Evolutionary conservation across 2,888 invertebrate species (phyloP).

Genomic region (Periphyllus acericola): DNA sequence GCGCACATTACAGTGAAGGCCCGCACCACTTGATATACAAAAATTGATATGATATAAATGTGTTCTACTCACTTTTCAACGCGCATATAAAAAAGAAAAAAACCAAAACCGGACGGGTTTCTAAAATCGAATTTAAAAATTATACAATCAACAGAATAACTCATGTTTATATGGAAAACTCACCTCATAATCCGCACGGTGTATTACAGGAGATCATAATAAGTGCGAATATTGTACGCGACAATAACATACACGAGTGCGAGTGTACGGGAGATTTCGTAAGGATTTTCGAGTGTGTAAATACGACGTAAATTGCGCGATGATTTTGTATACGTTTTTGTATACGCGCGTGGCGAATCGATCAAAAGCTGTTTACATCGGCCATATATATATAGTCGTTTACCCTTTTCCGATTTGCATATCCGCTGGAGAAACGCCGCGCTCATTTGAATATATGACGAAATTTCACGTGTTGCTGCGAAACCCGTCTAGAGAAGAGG

Average conservation of each 20-base stretch:
- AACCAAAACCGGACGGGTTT: background rate
- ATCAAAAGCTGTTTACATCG: background rate
- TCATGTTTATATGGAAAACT: background rate
- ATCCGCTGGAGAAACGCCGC: background rate
- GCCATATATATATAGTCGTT: background rate
- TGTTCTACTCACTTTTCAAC: background rate
- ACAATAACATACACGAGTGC: background rate
- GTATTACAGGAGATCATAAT: background rate
- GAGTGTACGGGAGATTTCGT: background rate
- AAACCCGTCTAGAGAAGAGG: background rate
- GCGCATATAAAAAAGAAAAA: background rate
- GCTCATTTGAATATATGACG: constrained; percentile 18
- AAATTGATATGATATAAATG: background rate
- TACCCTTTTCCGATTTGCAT: constrained; percentile 32
- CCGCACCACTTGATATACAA: background rate
- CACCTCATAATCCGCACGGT: background rate
- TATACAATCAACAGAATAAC: background rate
- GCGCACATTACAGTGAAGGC: background rate
- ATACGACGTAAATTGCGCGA: background rate
- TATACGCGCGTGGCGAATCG: background rate
- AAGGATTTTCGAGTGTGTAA: background rate
- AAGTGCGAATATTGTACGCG: background rate
- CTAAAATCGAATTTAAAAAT: background rate
- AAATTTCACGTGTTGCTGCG: constrained; percentile 52
- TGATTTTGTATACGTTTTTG: background rate